phyloP scores from a whole-genome alignment of 2,888 invertebrate genomes.

The Rotaria sp. region DNA sequence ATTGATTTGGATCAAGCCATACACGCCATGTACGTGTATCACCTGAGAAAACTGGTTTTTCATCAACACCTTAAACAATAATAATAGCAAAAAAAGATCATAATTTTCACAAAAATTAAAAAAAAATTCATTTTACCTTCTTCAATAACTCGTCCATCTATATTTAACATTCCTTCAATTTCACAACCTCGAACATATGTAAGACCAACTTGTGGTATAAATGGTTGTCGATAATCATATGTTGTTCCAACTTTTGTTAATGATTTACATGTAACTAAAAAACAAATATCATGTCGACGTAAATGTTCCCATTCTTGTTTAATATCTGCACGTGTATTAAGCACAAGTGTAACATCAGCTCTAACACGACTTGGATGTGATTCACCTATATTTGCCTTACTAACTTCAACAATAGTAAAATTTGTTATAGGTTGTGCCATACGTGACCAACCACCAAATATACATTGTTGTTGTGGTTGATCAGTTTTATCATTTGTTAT shows the following conservation, averaged over 20 bases:
- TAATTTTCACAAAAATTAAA: background rate
- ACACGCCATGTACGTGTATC: conserved; percentile 84
- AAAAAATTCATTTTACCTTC: conserved; percentile 59
- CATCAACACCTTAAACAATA: conserved; percentile 45
- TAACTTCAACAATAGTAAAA: conserved; percentile 83
- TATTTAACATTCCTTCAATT: conserved; percentile 93
- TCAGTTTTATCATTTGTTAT: background rate
- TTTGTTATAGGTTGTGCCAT: conserved; percentile 90
- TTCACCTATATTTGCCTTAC: conserved; percentile 66
- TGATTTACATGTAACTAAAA: conserved; percentile 82
- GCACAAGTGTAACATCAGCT: conserved; percentile 81
- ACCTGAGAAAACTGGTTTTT: conserved; percentile 72
- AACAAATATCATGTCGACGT: conserved; percentile 93
- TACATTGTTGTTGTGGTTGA: background rate
- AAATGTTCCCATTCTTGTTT: conserved; percentile 88
- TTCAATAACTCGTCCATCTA: conserved; percentile 86
- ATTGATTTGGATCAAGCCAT: conserved; percentile 92
- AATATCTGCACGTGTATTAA: conserved; percentile 76
- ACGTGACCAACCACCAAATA: conserved; percentile 95
- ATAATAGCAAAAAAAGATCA: conserved; percentile 42
- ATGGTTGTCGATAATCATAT: conserved; percentile 54
- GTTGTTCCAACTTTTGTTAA: conserved; percentile 69
- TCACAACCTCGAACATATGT: conserved; percentile 90
- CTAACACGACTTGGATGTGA: conserved; percentile 87
- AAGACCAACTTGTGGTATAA: conserved; percentile 84